Conservation (phyloP, 2,113 vertebrate species). For the Diphyllodes magnificus region DNA sequence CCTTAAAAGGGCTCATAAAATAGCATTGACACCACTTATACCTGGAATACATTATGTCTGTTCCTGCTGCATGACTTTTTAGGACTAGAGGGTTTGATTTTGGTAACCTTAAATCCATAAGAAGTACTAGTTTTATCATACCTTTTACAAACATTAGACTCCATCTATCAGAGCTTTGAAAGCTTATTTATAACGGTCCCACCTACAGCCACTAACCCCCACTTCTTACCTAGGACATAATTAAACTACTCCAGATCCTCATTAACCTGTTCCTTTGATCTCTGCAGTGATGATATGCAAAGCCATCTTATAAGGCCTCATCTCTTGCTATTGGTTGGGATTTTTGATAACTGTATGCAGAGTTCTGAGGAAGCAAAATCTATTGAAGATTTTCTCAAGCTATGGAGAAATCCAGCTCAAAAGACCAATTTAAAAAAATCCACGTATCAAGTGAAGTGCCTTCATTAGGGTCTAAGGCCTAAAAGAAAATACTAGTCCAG, state of each 20-base stretch:
- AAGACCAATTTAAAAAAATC: slow-evolving; percentile 81
- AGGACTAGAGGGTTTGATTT: slow-evolving; percentile 20
- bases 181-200: slow-evolving; percentile 77
- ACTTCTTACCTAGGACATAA: slow-evolving; percentile 78
- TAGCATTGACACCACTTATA: background rate
- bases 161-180: slow-evolving; percentile 81
- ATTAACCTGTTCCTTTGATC: slow-evolving; percentile 88
- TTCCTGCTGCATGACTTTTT: background rate
- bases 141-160: slow-evolving; percentile 76
- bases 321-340: slow-evolving; percentile 73
- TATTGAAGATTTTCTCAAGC: slow-evolving; percentile 75
- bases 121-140: slow-evolving; percentile 56
- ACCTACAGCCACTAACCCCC: slow-evolving; percentile 73
- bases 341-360: slow-evolving; percentile 81
- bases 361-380: slow-evolving; percentile 72
- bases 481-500: slow-evolving; percentile 89
- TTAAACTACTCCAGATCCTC: slow-evolving; percentile 77
- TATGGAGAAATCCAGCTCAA: slow-evolving; percentile 74
- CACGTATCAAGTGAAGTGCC: slow-evolving; percentile 81
- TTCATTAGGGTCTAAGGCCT: slow-evolving; percentile 86
- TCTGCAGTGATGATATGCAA: slow-evolving; percentile 82
- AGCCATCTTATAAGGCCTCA: slow-evolving; percentile 77
- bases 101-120: slow-evolving; percentile 33
- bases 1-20: slow-evolving; percentile 10
- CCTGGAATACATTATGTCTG: background rate